A percentile compares a stretch with the other conserved stretches of the same genome.
Evolutionary conservation across 2,797 vertebrate species (phyloP).

Genomic region (Brachyalestes nurse): DNA sequence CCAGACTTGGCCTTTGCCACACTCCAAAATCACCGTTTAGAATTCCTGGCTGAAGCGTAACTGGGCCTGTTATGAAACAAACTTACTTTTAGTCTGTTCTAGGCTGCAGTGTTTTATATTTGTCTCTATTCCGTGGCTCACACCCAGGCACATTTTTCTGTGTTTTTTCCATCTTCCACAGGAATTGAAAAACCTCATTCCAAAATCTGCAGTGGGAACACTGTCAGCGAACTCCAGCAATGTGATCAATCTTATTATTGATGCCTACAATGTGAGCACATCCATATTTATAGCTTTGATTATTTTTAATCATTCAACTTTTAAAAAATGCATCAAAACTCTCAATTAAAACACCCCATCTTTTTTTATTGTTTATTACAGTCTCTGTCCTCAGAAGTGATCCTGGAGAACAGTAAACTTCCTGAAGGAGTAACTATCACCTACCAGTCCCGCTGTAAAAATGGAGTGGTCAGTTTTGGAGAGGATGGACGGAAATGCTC

Average conservation of each 20-base stretch:
- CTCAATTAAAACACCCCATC: not conserved
- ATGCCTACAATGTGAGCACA: conserved; percentile 94
- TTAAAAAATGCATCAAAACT: not conserved
- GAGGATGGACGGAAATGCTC: conserved; percentile 95
- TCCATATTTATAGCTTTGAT: not conserved
- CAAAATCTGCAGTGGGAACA: conserved; percentile 96
- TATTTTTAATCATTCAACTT: not conserved
- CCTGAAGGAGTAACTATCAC: conserved; percentile 91
- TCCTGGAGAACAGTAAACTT: conserved; percentile 90
- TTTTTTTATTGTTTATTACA: conserved; percentile 57
- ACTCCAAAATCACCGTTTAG: conserved; percentile 39
- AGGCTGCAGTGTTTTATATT: conserved; percentile 36
- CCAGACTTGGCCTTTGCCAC: conserved; percentile 27
- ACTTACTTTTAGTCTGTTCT: conserved; percentile 20
- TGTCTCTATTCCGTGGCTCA: conserved; percentile 25
- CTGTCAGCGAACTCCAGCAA: conserved; percentile 97
- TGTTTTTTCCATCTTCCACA: conserved; percentile 59
- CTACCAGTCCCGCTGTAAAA: conserved; percentile 95
- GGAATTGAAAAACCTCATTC: conserved; percentile 97
- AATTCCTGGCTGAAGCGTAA: conserved; percentile 44
- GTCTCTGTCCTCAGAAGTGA: conserved; percentile 97
- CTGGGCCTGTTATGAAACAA: conserved; percentile 37
- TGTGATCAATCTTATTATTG: conserved; percentile 95
- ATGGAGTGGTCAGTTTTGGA: conserved; percentile 86
- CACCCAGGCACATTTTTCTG: conserved; percentile 25